phyloP scores from a whole-genome alignment of 2,888 invertebrate species.

The Agelastica alni region DNA sequence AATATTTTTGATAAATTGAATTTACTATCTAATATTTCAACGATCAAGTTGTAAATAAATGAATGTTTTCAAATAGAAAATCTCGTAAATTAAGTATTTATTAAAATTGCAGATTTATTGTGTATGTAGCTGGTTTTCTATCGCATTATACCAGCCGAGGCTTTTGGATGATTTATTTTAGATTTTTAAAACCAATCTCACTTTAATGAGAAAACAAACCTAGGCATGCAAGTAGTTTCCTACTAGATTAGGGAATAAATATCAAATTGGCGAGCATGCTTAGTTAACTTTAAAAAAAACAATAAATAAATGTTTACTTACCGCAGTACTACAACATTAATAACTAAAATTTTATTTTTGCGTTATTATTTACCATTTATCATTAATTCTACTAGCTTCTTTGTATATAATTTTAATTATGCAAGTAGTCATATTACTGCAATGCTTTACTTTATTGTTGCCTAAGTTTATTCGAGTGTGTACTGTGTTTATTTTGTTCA shows the following conservation, averaged over 20 bases:
- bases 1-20: too few relatives aligned
- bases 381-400: too few relatives aligned
- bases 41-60: conserved; percentile 1
- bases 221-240: conserved; percentile 9
- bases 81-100: conserved; percentile 12
- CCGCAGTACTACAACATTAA: too few relatives aligned
- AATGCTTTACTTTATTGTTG: too few relatives aligned
- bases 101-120: conserved; percentile 25
- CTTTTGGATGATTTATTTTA: conserved; percentile 14
- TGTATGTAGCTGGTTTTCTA: conserved; percentile 20
- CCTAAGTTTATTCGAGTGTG: too few relatives aligned
- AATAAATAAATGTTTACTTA: background rate
- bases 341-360: too few relatives aligned
- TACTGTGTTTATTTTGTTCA: too few relatives aligned
- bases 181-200: conserved; percentile 22
- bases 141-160: conserved; percentile 10
- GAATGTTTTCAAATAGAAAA: conserved; percentile 1
- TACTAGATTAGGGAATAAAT: conserved; percentile 14
- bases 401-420: too few relatives aligned
- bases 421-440: too few relatives aligned
- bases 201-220: conserved; percentile 18
- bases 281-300: conserved; percentile 4
- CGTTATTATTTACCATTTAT: too few relatives aligned
- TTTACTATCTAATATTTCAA: too few relatives aligned
- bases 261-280: conserved; percentile 5